Evolutionary conservation across 2,888 invertebrate species (phyloP).

Genomic region (Perizoma flavofasciatum): DNA sequence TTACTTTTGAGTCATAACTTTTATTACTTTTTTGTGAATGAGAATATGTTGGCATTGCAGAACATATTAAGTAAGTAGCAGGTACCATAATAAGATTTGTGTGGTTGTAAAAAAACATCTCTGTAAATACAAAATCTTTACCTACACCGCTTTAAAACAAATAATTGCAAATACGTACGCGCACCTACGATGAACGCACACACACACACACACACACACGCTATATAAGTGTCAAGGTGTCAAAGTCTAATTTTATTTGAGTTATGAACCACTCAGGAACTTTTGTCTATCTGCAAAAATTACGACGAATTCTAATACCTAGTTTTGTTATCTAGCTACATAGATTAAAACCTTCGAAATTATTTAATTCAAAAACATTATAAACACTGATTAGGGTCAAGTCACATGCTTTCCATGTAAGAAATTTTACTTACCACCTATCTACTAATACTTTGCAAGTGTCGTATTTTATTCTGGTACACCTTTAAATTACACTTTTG

Average conservation of each 20-base stretch:
- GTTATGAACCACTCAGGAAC: slow-evolving; percentile 30
- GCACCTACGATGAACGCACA: too few relatives aligned
- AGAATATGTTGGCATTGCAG: too few relatives aligned
- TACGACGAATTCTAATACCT: slow-evolving; percentile 19
- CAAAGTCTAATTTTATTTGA: slow-evolving; percentile 71
- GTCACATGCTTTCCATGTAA: slow-evolving; percentile 48
- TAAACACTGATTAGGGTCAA: slow-evolving; percentile 18
- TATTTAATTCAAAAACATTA: slow-evolving; percentile 1
- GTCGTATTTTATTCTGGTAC: not conserved
- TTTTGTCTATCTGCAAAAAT: not conserved
- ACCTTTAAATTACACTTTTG: not conserved
- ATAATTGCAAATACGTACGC: too few relatives aligned
- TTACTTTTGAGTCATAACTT: too few relatives aligned
- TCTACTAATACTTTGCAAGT: too few relatives aligned
- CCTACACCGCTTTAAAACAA: too few relatives aligned
- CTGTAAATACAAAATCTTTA: too few relatives aligned
- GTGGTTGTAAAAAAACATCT: too few relatives aligned
- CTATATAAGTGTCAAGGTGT: slow-evolving; percentile 55
- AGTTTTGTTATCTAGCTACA: too few relatives aligned
- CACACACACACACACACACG: slow-evolving; percentile 58
- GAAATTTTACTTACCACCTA: slow-evolving; percentile 5
- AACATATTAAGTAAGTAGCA: too few relatives aligned
- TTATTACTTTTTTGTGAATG: too few relatives aligned
- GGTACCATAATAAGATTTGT: too few relatives aligned
- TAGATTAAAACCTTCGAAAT: not conserved